A percentile compares a stretch with the other conserved stretches of the same genome.
phyloP scores from a whole-genome alignment of 30 jellyfish, hydroid and myxozoan species.

The Catostylus mosaicus region DNA sequence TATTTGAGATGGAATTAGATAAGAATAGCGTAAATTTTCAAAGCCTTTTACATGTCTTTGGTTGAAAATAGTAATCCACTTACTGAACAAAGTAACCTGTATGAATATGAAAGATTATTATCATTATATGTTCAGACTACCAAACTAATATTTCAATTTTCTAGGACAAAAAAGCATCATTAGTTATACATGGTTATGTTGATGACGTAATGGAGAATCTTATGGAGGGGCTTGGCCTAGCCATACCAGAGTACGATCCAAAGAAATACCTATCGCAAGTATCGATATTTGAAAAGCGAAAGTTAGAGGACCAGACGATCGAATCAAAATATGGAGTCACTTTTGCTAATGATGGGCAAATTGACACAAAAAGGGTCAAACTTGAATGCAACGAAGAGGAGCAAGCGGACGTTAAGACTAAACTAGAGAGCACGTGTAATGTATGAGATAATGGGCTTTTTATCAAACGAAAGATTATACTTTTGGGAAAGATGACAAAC shows the following conservation, averaged over 20 bases:
- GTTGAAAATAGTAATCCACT: too few species aligned
- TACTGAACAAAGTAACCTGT: too few species aligned
- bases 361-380: slow-evolving; percentile 25
- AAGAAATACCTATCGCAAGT: slow-evolving; percentile 52
- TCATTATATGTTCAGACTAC: not conserved
- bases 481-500: too few species aligned
- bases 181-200: slow-evolving; percentile 87
- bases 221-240: slow-evolving; percentile 71
- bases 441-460: too few species aligned
- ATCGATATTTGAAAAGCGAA: slow-evolving; percentile 57
- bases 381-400: slow-evolving; percentile 2
- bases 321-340: slow-evolving; percentile 32
- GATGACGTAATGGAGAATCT: slow-evolving; percentile 90
- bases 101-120: too few species aligned
- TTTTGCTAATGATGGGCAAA: not conserved
- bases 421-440: too few species aligned
- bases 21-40: too few species aligned
- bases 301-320: slow-evolving; percentile 7
- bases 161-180: slow-evolving; percentile 89
- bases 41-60: too few species aligned
- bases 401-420: not conserved
- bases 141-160: too few species aligned
- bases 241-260: slow-evolving; percentile 70
- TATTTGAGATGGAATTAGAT: too few species aligned
- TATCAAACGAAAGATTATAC: too few species aligned